Evolutionary conservation across 35 echinoderm and acorn worm species (phyloP).

Genomic region (Hemicentrotus pulcherrimus): DNA sequence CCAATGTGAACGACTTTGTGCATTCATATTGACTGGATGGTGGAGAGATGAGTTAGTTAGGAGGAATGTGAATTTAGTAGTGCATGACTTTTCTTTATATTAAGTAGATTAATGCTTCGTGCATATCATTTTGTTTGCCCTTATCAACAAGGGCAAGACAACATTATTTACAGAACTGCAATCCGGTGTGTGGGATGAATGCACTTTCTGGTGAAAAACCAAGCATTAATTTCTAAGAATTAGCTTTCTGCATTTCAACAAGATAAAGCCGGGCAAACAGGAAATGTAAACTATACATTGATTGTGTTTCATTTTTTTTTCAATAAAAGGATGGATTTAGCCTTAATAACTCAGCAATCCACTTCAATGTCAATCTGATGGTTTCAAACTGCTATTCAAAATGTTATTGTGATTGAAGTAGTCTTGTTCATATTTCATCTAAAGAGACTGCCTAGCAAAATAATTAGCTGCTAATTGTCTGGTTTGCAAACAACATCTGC

Average conservation of each 20-base stretch:
- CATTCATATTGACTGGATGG: neutral
- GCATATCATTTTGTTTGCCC: neutral
- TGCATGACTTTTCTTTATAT: neutral
- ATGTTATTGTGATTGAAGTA: no score
- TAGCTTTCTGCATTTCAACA: neutral
- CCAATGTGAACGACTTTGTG: neutral
- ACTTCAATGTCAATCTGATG: no score
- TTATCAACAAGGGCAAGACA: neutral
- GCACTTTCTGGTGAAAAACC: neutral
- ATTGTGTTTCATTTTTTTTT: no score
- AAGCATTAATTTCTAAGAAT: neutral
- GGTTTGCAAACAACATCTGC: neutral
- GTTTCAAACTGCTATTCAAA: no score
- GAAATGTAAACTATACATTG: neutral
- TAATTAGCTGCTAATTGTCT: neutral
- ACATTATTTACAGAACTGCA: neutral
- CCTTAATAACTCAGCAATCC: no score
- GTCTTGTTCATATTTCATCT: no score
- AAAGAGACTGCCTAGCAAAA: neutral
- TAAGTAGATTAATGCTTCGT: neutral
- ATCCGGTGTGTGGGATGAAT: neutral
- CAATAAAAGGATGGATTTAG: no score
- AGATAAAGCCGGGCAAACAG: neutral
- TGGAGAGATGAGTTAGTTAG: neutral
- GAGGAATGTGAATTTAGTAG: neutral